Evolutionary conservation across 2,888 invertebrate species (phyloP).

Genomic region (Hirtodrosophila cameraria): DNA sequence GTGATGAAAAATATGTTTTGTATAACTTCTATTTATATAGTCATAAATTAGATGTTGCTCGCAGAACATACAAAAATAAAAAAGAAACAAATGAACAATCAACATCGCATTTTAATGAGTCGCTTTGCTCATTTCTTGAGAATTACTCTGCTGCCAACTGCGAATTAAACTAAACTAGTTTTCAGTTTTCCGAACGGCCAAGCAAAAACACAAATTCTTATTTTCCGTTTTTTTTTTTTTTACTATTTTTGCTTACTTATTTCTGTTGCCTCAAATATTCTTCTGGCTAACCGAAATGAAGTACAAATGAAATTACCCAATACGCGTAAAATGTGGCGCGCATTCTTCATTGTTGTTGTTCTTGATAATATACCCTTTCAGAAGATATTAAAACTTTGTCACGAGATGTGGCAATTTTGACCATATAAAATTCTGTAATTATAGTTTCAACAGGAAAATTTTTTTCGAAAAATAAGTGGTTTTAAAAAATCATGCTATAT

Average conservation of each 20-base stretch:
- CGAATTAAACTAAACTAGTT: slow-evolving; percentile 70
- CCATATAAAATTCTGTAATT: too few relatives aligned
- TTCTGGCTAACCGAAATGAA: slow-evolving; percentile 43
- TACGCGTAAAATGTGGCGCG: slow-evolving; percentile 33
- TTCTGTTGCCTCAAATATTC: slow-evolving; percentile 15
- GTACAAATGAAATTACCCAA: slow-evolving; percentile 61
- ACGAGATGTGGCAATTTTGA: too few relatives aligned
- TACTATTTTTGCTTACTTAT: slow-evolving; percentile 9
- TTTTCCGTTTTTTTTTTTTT: slow-evolving; percentile 16
- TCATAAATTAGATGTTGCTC: slow-evolving; percentile 50
- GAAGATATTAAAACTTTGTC: too few relatives aligned
- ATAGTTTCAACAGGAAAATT: too few relatives aligned
- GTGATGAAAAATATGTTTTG: slow-evolving; percentile 40
- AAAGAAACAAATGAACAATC: slow-evolving; percentile 17
- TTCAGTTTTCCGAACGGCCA: slow-evolving; percentile 51
- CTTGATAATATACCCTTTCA: too few relatives aligned
- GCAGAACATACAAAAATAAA: too few relatives aligned
- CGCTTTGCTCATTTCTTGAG: slow-evolving; percentile 42
- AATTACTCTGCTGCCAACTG: slow-evolving; percentile 45
- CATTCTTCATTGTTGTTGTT: neutral
- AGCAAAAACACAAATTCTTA: slow-evolving; percentile 44
- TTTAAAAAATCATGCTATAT: too few relatives aligned
- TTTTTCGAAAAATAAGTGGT: too few relatives aligned
- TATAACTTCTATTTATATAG: slow-evolving; percentile 44
- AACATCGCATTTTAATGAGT: slow-evolving; percentile 56